These are phyloP conservation scores for Sebastes taczanowskii DNA, from an alignment of 2,797 vertebrate genomes.

Conservation along the genomic window DNA sequence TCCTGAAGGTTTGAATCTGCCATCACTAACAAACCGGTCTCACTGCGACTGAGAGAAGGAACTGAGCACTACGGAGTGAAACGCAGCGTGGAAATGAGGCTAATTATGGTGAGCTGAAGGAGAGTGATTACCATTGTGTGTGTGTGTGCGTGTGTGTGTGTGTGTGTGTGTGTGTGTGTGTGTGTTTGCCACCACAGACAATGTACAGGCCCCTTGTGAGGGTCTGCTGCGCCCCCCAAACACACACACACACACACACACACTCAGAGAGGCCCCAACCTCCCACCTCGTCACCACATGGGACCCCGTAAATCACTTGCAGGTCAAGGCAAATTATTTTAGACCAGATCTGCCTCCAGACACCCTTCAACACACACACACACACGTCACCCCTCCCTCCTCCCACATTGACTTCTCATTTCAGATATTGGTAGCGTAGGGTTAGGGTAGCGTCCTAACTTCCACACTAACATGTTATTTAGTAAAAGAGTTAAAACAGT, in stretches of 20 bases:
- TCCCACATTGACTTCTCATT: too few species aligned
- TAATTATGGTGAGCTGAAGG: too few species aligned
- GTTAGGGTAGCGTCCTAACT: too few species aligned
- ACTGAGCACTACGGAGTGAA: too few species aligned
- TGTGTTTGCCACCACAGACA: background rate
- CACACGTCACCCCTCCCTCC: background rate
- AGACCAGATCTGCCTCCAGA: slow-evolving; percentile 30
- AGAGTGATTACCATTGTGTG: background rate
- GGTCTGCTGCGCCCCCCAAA: background rate
- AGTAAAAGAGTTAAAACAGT: too few species aligned
- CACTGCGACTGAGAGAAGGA: too few species aligned
- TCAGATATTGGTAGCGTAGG: too few species aligned
- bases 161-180: slow-evolving; percentile 8
- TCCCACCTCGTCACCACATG: slow-evolving; percentile 32
- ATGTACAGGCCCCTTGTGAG: slow-evolving; percentile 14
- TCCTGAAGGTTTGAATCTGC: too few species aligned
- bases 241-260: background rate
- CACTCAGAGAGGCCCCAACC: slow-evolving; percentile 3
- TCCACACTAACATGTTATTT: too few species aligned
- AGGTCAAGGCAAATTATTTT: slow-evolving; percentile 48
- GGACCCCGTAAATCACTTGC: slow-evolving; percentile 43
- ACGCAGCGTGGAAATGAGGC: too few species aligned
- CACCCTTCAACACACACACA: background rate
- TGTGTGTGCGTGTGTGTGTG: background rate
- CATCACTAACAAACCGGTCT: too few species aligned